Evolutionary conservation across 2,113 vertebrate genomes (phyloP).

Genomic region (Gnathonemus echidnorhynchus): DNA sequence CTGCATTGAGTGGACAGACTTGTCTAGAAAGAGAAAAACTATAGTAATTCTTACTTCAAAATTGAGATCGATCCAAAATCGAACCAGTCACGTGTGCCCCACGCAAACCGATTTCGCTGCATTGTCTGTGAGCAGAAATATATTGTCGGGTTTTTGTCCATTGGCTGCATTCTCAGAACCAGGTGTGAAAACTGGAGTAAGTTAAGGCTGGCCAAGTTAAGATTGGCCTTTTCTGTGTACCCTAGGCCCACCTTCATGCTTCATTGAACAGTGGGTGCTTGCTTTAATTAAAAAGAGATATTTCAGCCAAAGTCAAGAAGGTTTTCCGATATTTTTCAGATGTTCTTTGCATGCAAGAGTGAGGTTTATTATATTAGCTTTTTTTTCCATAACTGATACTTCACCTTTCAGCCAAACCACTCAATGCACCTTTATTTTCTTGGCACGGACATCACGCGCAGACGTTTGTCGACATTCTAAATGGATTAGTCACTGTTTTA

Average conservation of each 20-base stretch:
- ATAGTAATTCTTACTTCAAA: not conserved
- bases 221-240: not conserved
- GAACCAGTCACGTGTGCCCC: not conserved
- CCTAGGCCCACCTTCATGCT: not conserved
- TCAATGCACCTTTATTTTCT: not conserved
- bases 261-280: not conserved
- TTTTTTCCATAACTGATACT: not conserved
- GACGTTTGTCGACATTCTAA: not conserved
- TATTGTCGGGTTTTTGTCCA: not conserved
- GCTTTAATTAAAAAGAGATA: not conserved
- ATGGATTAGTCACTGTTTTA: slow-evolving; percentile 5
- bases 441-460: not conserved
- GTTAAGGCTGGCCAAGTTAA: not conserved
- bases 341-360: not conserved
- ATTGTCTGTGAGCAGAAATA: not conserved
- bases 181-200: not conserved
- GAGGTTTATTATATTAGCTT: not conserved
- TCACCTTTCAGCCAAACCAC: not conserved
- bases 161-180: not conserved
- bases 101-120: not conserved
- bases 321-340: not conserved
- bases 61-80: not conserved
- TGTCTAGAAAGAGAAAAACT: not conserved
- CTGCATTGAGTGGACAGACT: not conserved
- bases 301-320: not conserved